Evolutionary conservation across 2,888 invertebrate species (phyloP).

Genomic region (Sesia bembeciformis): DNA sequence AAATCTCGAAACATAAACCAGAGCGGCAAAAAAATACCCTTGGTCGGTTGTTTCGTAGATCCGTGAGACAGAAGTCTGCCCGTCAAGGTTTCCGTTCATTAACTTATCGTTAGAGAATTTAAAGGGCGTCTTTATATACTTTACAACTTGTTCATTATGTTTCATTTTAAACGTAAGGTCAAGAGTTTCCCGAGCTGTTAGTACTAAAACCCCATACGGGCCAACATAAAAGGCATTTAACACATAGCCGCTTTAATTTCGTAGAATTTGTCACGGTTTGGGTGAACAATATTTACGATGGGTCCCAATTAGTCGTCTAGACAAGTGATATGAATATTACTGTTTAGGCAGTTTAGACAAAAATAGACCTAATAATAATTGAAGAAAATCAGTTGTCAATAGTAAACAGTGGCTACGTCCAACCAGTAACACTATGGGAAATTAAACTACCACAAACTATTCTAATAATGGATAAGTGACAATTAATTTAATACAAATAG

Average conservation of each 20-base stretch:
- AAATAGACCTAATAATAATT: too few species aligned
- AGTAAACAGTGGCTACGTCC: too few species aligned
- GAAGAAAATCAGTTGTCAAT: too few species aligned
- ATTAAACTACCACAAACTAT: too few species aligned
- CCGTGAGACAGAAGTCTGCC: constrained; percentile 8
- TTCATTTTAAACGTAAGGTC: background rate
- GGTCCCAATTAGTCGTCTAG: too few species aligned
- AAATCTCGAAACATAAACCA: background rate
- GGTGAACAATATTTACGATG: background rate
- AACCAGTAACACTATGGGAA: too few species aligned
- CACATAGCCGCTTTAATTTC: background rate
- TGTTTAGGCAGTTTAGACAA: too few species aligned
- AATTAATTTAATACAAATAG: too few species aligned
- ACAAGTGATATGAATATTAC: too few species aligned
- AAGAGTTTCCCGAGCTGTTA: background rate
- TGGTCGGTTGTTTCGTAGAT: constrained; percentile 6
- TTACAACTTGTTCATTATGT: background rate
- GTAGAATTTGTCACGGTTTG: background rate
- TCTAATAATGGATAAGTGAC: too few species aligned
- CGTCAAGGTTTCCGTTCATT: constrained; percentile 15
- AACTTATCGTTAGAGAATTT: constrained; percentile 1
- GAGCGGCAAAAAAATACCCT: constrained; percentile 9
- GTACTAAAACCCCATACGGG: background rate
- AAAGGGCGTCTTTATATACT: background rate
- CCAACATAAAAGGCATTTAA: too few species aligned